phyloP scores from a whole-genome alignment of 2,888 invertebrate genomes.

The Laspeyria flexula region DNA sequence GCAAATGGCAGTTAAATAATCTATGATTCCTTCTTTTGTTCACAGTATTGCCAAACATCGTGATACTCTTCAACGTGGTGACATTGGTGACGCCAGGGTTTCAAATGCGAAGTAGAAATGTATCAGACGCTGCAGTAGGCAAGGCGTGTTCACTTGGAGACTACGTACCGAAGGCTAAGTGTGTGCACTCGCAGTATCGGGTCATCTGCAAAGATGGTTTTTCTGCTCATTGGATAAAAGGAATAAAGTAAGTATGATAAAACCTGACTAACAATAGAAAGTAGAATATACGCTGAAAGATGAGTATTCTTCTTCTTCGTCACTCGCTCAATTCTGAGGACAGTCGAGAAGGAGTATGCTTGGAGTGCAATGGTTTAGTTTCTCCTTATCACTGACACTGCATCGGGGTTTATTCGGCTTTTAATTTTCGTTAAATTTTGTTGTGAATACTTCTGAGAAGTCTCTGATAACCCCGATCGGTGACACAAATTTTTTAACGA shows the following conservation, averaged over 20 bases:
- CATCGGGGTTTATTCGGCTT: too few species aligned
- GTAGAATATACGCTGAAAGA: too few species aligned
- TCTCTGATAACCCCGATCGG: too few species aligned
- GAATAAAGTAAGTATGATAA: slow-evolving; percentile 56
- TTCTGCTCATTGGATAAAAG: slow-evolving; percentile 58
- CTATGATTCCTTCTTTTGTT: slow-evolving; percentile 26
- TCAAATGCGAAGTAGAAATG: slow-evolving; percentile 50
- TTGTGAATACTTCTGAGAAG: too few species aligned
- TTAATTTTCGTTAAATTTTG: too few species aligned
- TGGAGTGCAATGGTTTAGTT: too few species aligned
- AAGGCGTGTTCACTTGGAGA: slow-evolving; percentile 62
- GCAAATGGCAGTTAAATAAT: background rate
- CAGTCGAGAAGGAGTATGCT: too few species aligned
- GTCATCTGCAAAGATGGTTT: slow-evolving; percentile 65
- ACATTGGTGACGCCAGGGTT: slow-evolving; percentile 55
- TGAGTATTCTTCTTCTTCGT: too few species aligned
- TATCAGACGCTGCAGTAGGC: slow-evolving; percentile 41
- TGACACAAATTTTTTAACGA: too few species aligned
- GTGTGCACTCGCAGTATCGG: slow-evolving; percentile 46
- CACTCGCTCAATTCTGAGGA: too few species aligned
- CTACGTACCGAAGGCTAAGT: slow-evolving; percentile 52
- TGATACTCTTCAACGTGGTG: slow-evolving; percentile 53
- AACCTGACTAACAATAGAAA: too few species aligned
- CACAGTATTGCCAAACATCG: slow-evolving; percentile 43
- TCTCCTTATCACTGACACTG: too few species aligned